Percentiles rank a stretch among this genome's conserved stretches.
These are phyloP conservation scores for Atrichornis clamosus DNA, from an alignment of 2,113 vertebrate genomes.

Conservation along the genomic window DNA sequence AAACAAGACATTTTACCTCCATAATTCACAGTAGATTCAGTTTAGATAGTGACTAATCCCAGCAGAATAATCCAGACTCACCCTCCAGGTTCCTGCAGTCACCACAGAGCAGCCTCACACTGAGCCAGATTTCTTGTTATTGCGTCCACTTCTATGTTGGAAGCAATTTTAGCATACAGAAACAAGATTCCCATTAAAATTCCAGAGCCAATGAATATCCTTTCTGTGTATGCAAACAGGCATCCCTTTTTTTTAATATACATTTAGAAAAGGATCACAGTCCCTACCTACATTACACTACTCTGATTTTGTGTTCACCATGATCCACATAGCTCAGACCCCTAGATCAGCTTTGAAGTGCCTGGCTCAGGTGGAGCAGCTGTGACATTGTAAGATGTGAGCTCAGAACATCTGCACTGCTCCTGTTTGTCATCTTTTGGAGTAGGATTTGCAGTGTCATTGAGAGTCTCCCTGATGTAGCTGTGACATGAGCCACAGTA, in stretches of 20 bases:
- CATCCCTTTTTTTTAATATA: not conserved
- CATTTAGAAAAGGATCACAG: not conserved
- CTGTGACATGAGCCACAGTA: not conserved
- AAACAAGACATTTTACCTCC: not conserved
- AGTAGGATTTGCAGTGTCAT: not conserved
- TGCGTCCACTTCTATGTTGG: not conserved
- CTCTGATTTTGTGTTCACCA: not conserved
- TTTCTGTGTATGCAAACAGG: not conserved
- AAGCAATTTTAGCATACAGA: not conserved
- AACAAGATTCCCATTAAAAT: not conserved
- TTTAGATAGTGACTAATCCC: not conserved
- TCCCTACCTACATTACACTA: not conserved
- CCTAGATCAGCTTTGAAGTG: not conserved
- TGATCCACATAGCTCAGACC: too few relatives aligned
- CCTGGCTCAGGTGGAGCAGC: not conserved
- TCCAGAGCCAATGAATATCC: not conserved
- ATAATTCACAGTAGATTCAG: not conserved
- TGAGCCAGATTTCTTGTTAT: not conserved
- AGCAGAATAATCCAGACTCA: not conserved
- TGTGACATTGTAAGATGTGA: not conserved
- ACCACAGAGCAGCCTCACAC: rapidly evolving
- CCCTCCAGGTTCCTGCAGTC: not conserved
- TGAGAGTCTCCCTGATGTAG: not conserved
- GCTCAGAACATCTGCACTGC: not conserved
- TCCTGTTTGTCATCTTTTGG: not conserved